Base-by-base conservation (phyloP, 2,797 vertebrate species). In the Dendrocincla tyrannina region DNA sequence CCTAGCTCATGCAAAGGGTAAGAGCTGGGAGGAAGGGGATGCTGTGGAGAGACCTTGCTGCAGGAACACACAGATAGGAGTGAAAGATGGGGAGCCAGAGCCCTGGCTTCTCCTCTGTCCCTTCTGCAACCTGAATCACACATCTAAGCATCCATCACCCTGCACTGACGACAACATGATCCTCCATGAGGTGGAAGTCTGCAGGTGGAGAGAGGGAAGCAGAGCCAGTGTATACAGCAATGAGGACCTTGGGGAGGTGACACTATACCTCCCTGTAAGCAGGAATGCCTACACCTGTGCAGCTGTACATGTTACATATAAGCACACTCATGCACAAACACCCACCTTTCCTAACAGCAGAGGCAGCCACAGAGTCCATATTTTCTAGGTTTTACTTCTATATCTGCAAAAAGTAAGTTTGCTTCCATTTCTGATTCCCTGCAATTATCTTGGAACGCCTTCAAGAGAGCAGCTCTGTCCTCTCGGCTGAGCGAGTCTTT, bases 271-370 rank as follows among this genome's bases (percentile, higher is more conserved):
- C 27, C 67, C 60, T 30, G 46, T 13, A 60, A 60, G 60, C 33
- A 76, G 17, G 27, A 49, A 74, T 27, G 8, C 47, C 32, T 62
- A 3, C 41, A 4, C 33, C 59, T 37, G 27, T 17, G 13, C 53
- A 68, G 60, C 18, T 50, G 42, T 11, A 4, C 1, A 0, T 9
- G 20, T 68, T 49, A 70, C 47, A 69, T 17, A 35, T 37, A 60
- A 33, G 32, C 39, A 62, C 23, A 27, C 20, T n/a, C 58, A 60
- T 18, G 27, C n/a, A 17, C 32, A 28, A 55, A 25, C n/a, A 9
- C 95, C 12, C 68, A 96, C 96, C 95, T 95, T 83, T 70, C 52
- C 80, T 97, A 97, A 64, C 80, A 96, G 76, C 94, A 96, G 80
- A 94, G 55, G 69, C 94, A 97, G 69, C 46, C 33, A 79, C 76